Percentiles rank a stretch among this genome's conserved stretches.
Evolutionary conservation across 2,888 invertebrate genomes (phyloP).

Genomic region (Nezara viridula): DNA sequence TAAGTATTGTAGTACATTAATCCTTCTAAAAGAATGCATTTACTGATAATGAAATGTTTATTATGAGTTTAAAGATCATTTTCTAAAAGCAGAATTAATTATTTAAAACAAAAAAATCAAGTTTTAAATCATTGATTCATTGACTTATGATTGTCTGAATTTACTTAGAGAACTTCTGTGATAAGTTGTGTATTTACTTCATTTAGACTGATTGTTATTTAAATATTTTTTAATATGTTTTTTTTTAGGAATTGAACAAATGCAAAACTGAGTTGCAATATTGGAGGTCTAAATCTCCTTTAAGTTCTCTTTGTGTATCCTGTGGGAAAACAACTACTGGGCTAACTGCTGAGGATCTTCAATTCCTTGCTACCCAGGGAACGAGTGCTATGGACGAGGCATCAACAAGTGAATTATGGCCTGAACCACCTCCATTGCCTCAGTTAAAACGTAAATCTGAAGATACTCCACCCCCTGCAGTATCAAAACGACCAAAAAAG

Average conservation of each 20-base stretch:
- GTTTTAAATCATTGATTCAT: neutral
- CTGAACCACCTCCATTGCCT: slow-evolving; percentile 50
- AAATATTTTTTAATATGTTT: slow-evolving; percentile 32
- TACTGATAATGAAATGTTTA: too few species aligned
- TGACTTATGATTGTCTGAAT: neutral
- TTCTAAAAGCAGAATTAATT: too few species aligned
- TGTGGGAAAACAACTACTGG: slow-evolving; percentile 75
- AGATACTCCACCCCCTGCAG: slow-evolving; percentile 57
- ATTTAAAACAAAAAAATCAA: too few species aligned
- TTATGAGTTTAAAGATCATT: too few species aligned
- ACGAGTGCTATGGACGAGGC: slow-evolving; percentile 10
- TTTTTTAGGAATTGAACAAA: slow-evolving; percentile 84
- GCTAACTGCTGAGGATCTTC: slow-evolving; percentile 57
- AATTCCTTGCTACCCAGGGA: slow-evolving; percentile 45
- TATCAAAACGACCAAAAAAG: slow-evolving; percentile 51
- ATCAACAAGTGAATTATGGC: slow-evolving; percentile 47
- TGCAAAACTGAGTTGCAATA: slow-evolving; percentile 93
- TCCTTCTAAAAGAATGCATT: too few species aligned
- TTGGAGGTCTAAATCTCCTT: slow-evolving; percentile 90
- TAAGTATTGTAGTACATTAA: too few species aligned
- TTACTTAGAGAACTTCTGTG: neutral
- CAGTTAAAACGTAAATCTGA: slow-evolving; percentile 61
- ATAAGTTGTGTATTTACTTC: neutral
- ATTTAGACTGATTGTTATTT: neutral
- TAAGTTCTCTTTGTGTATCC: slow-evolving; percentile 80